Base-by-base conservation (phyloP, 2,888 invertebrate species). In the Ceratothoa steindachneri region DNA sequence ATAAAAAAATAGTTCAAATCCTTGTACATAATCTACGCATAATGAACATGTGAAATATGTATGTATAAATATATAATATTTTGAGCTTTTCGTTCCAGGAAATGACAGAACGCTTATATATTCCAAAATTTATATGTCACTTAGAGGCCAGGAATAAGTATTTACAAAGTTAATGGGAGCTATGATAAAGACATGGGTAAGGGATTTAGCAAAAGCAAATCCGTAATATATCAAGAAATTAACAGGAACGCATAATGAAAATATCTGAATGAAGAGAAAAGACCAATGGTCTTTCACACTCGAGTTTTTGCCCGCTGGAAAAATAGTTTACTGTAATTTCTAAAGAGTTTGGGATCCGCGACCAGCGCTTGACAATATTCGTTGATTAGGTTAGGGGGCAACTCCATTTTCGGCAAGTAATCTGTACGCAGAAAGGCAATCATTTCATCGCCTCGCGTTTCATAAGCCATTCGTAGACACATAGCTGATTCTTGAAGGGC, bases 331-430 rank as follows among this genome's bases (percentile, higher is more conserved):
- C 85, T 81, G 82, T 84, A 86, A 72, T 82, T 83, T 78, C 84
- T 85, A 81, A 86, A 86, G 65, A 83, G 80, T 82, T 86, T 86
- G 24, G 78, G 81, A 76, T 85, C 85, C 65, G 84, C 81, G 70
- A 83, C 83, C 27, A 86, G 81, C 19, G 85, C 85, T 71, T 83
- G 83, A 77, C 85, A 85, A 80, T 85, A 86, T 78, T 86, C 85
- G 76, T 84, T 83, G 64, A 83, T 83, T 53, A 84, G 82, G 51
- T 83, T 81, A 24, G 84, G 82, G 2, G 84, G 82, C n/a, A 86
- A 73, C 69, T 85, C 83, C 55, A 86, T 76, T 66, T 72, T 78
- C 1, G 86, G 86, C 15, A 86, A 82, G 81, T 85, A 86, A 28
- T 84, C 83, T 9, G 81, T 81, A 77, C 84, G 84, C 27, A 87